Evolutionary conservation across 1,140 invertebrate genomes (phyloP), one percentile per base, ranked within the genome.

Genomic region (Melanaphis sacchari): DNA sequence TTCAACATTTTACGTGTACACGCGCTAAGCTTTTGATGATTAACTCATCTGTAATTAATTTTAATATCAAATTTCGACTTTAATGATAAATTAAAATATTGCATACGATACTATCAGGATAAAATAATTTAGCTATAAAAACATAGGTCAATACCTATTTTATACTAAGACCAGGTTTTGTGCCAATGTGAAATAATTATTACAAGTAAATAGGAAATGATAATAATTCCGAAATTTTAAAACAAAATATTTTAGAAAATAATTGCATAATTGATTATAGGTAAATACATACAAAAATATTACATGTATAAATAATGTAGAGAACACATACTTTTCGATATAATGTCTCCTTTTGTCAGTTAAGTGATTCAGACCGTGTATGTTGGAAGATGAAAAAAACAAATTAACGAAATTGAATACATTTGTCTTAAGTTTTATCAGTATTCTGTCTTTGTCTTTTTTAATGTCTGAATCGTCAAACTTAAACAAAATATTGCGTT

Each of bases 361-460:
- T 7, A 93, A 43, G 36, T 93, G 93, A 8, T 84, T 85, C 8
- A 93, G 87, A 6, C 93, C 93, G 21, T 93, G 93, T 8, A 93
- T 91, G 21, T 90, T 91, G 15, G 93, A 91, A 6, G 93, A 59
- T 40, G 93, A 93, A 52, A 93, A 41, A 59, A 93, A 93, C 24
- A 85, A 49, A 21, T 36, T 54, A 22, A 90, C 18, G 43, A 93
- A 93, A 54, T 93, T 31, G 2, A 85, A 31, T 18, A 41, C 38
- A 18, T 38, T 43, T 4, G 38, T 93, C 26, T 89, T 93, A 3
- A 93, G 18, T 52, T 41, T 40, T 22, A 85, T 26, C 0, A 85
- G 1, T 31, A 66, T 26, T 22, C 36, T 36, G 18, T 31, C 36
- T 18, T 84, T 84, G 46, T 49, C 36, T 54, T 52, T 93, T 54